phyloP scores from a whole-genome alignment of 2,888 invertebrate genomes.

The Hylaea fasciaria region DNA sequence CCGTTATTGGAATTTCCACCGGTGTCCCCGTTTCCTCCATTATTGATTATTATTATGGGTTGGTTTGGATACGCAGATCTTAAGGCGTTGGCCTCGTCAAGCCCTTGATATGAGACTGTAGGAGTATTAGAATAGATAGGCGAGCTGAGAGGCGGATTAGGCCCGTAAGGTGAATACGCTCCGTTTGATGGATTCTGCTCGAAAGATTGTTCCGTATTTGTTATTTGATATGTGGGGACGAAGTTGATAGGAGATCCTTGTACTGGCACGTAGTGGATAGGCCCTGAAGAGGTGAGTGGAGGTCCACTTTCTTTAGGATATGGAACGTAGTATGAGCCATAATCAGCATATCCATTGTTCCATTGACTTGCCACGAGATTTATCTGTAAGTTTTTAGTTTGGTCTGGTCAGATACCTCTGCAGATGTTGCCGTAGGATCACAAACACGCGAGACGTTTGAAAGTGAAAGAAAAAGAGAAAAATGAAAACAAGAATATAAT shows the following conservation, averaged over 20 bases:
- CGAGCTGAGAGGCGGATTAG: neutral
- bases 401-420: neutral
- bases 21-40: slow-evolving; percentile 18
- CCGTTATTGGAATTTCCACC: slow-evolving; percentile 13
- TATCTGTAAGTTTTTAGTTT: slow-evolving; percentile 6
- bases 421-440: neutral
- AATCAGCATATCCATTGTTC: slow-evolving; percentile 7
- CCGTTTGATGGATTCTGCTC: slow-evolving; percentile 4
- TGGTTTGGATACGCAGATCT: slow-evolving; percentile 22
- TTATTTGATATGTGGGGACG: neutral
- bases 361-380: slow-evolving; percentile 6
- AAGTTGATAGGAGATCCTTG: neutral
- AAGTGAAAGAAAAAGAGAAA: too few relatives aligned
- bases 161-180: neutral
- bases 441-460: too few relatives aligned
- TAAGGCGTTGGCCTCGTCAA: slow-evolving; percentile 17
- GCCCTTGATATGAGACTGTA: slow-evolving; percentile 18
- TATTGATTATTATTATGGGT: slow-evolving; percentile 34
- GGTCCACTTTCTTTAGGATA: neutral
- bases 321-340: slow-evolving; percentile 15
- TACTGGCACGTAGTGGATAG: slow-evolving; percentile 9
- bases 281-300: neutral
- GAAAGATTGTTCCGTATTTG: neutral
- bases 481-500: too few relatives aligned
- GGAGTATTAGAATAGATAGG: slow-evolving; percentile 12